Conservation (phyloP, 2,113 vertebrate species). For the Lanius ludovicianus region DNA sequence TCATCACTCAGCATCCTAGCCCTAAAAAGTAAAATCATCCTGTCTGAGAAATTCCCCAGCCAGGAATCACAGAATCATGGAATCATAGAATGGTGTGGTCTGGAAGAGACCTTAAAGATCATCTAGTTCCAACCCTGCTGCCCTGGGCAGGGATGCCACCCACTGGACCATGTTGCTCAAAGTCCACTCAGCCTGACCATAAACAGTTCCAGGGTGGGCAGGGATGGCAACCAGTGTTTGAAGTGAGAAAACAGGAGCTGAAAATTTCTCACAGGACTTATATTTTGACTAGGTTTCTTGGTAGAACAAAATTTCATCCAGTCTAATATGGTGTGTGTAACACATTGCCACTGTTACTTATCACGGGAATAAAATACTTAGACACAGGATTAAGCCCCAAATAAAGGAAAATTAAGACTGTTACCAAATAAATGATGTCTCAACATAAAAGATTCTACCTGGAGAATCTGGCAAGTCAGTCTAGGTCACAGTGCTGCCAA, state of each 20-base stretch:
- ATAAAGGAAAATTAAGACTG: neutral
- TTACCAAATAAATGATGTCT: neutral
- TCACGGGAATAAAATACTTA: neutral
- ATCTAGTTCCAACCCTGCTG: neutral
- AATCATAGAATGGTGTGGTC: neutral
- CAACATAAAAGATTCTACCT: neutral
- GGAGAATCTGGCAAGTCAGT: neutral
- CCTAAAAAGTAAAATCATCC: neutral
- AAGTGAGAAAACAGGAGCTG: neutral
- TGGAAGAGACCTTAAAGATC: neutral
- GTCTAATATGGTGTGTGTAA: neutral
- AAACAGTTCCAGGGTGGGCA: neutral
- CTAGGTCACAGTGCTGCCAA: neutral
- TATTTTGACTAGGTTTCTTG: neutral
- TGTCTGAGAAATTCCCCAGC: neutral
- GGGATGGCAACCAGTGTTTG: neutral
- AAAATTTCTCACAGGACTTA: neutral
- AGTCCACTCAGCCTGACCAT: neutral
- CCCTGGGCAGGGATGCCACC: neutral
- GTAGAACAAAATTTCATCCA: neutral
- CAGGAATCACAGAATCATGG: neutral
- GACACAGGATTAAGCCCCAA: neutral
- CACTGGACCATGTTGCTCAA: neutral
- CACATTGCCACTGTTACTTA: neutral
- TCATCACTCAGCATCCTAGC: neutral